phyloP scores from a whole-genome alignment of 1,140 invertebrate species.

The Reticulitermes speratus region DNA sequence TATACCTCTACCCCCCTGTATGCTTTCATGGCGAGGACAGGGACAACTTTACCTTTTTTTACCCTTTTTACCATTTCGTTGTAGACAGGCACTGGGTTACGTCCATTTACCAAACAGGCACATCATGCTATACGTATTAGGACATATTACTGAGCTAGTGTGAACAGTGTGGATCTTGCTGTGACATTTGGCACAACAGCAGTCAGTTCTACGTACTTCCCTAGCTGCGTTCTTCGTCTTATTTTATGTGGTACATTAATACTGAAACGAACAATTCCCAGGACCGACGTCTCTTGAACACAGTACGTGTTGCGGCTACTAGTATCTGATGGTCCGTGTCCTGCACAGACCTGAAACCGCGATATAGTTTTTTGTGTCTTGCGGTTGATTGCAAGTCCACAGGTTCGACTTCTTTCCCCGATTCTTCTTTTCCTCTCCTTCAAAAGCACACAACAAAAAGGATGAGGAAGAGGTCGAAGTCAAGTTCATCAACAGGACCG shows the following conservation, averaged over 20 bases:
- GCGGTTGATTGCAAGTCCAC: constrained; percentile 2
- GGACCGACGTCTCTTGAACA: no score
- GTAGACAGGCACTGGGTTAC: no score
- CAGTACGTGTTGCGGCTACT: neutral
- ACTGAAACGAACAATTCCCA: neutral
- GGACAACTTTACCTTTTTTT: no score
- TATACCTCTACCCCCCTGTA: no score
- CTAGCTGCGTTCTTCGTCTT: neutral
- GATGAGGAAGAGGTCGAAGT: neutral
- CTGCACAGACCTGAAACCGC: neutral
- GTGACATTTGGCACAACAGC: neutral
- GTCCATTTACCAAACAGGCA: no score
- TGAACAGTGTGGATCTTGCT: neutral
- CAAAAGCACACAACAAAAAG: neutral
- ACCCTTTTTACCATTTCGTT: no score
- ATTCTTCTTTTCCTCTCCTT: neutral
- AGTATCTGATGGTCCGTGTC: neutral
- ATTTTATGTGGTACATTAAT: neutral
- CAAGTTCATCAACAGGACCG: neutral
- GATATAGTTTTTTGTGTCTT: neutral
- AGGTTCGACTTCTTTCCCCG: neutral
- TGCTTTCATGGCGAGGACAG: no score
- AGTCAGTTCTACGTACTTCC: neutral
- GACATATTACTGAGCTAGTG: no score
- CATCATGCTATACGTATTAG: no score